Base-by-base conservation (phyloP, 1,140 invertebrate genomes). In the Theocolax elegans region DNA sequence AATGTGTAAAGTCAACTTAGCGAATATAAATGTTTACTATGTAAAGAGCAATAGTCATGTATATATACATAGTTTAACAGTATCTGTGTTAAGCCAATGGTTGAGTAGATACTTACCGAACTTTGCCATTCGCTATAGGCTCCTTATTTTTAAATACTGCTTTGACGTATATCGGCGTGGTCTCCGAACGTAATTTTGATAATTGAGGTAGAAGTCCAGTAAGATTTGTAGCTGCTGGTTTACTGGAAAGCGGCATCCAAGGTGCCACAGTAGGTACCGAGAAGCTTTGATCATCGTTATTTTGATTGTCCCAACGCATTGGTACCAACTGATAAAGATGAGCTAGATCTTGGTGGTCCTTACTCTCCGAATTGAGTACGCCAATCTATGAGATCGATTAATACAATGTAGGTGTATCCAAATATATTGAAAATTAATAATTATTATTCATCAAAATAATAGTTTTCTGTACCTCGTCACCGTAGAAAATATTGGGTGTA, bases 381-480 rank as follows among this genome's bases (percentile, higher is more conserved):
- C 84, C 83, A 63, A 83, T 75, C 84, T 86, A 29, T 40, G 73
- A 8, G 48, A 72, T 51, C 1, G 75, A 60, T n/a, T 56, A 51
- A 68, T 27, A 44, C 42, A 1, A 6, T 51, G 13, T 27, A 15
- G n/a, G n/a, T n/a, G n/a, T n/a, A n/a, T n/a, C n/a, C n/a, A n/a
- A n/a, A n/a, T n/a, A n/a, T n/a, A n/a, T n/a, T n/a, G n/a, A n/a
- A n/a, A n/a, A n/a, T n/a, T n/a, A n/a, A n/a, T n/a, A n/a, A n/a
- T n/a, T n/a, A n/a, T n/a, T n/a, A n/a, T n/a, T n/a, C n/a, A n/a
- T n/a, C n/a, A n/a, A n/a, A n/a, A n/a, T n/a, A n/a, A n/a, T n/a
- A n/a, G n/a, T n/a, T n/a, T n/a, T n/a, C n/a, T n/a, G n/a, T 70
- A 94, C 89, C 87, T 94, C 93, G 81, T 95, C 93, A 7, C 93